Base-by-base conservation (phyloP, 2,797 vertebrate species). In the Ispidina picta region DNA sequence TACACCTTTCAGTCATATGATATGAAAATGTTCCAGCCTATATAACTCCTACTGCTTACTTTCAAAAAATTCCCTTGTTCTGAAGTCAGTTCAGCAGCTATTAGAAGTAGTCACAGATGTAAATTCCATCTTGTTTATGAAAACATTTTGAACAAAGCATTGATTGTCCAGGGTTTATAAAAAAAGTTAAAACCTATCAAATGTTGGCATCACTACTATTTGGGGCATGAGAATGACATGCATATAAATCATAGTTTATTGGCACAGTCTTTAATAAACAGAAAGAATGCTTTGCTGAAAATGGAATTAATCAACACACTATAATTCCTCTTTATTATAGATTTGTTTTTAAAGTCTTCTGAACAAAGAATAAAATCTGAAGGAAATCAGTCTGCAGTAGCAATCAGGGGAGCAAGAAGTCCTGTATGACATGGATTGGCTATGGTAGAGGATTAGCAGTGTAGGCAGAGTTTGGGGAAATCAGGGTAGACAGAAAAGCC, bases 121-220 rank as follows among this genome's bases (percentile, higher is more conserved):
- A 77, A 94, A 96, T 96, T 95, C 95, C 95, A 91, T 93, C 92
- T 91, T 96, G 94, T 96, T 96, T 95, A 85, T 95, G 93, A 92
- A 94, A 96, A 90, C 48, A 84, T 85, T 88, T 93, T 77, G 88
- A 88, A 96, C 95, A 96, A 96, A 93, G 90, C 55, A 35, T 21
- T 65, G 44, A 88, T 95, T 96, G 95, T 96, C 78, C 89, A 72
- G 17, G 18, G 54, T 75, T 90, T 65, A 56, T 88, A 74, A 89
- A 94, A 93, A 75, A 92, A 52, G 14, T 82, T 63, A 52, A 91
- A 92, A 94, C 78, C 72, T 94, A 93, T 95, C 93, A 94, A 93
- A 90, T 87, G 44, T 83, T 95, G 91, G 91, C 90, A 93, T 92
- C 0, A 0, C 69, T 91, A 31, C 88, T 90, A 80, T 92, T 86